These are phyloP conservation scores for Aradophagus sp. DNA, from an alignment of 1,140 invertebrate genomes.

Conservation along the genomic window DNA sequence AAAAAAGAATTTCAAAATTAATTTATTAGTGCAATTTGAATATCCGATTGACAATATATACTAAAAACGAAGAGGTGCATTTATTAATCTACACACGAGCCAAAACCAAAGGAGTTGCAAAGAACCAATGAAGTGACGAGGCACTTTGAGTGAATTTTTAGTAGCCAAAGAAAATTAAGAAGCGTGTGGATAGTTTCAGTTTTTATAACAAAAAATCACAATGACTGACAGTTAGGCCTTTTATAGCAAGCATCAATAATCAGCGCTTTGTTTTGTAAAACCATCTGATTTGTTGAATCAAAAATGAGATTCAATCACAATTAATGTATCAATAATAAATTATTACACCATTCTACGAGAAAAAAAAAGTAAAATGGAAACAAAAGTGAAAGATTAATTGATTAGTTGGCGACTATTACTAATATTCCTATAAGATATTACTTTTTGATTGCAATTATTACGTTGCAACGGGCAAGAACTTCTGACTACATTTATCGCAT, in stretches of 20 bases:
- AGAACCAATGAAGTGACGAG: slow-evolving; percentile 11
- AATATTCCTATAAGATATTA: too few relatives aligned
- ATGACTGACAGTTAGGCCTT: too few relatives aligned
- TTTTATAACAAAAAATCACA: too few relatives aligned
- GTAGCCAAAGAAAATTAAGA: slow-evolving; percentile 23
- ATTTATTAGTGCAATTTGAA: slow-evolving; percentile 29
- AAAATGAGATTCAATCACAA: too few relatives aligned
- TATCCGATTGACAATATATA: slow-evolving; percentile 69
- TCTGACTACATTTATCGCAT: slow-evolving; percentile 50
- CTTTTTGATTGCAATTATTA: not conserved
- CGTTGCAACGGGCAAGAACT: slow-evolving; percentile 2
- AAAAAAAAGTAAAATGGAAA: too few relatives aligned
- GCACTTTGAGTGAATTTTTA: slow-evolving; percentile 11
- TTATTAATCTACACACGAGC: slow-evolving; percentile 60
- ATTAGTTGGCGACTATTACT: too few relatives aligned
- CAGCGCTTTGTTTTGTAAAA: too few relatives aligned
- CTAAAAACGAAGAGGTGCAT: slow-evolving; percentile 66
- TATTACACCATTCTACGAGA: too few relatives aligned
- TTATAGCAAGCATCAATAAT: too few relatives aligned
- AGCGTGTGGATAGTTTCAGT: not conserved
- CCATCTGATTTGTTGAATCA: too few relatives aligned
- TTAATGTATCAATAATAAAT: too few relatives aligned
- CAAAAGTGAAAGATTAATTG: too few relatives aligned
- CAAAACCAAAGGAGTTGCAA: slow-evolving; percentile 59
- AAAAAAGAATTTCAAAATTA: slow-evolving; percentile 7